Conservation (phyloP, 2,797 vertebrate genomes). For the Falco berigora region DNA sequence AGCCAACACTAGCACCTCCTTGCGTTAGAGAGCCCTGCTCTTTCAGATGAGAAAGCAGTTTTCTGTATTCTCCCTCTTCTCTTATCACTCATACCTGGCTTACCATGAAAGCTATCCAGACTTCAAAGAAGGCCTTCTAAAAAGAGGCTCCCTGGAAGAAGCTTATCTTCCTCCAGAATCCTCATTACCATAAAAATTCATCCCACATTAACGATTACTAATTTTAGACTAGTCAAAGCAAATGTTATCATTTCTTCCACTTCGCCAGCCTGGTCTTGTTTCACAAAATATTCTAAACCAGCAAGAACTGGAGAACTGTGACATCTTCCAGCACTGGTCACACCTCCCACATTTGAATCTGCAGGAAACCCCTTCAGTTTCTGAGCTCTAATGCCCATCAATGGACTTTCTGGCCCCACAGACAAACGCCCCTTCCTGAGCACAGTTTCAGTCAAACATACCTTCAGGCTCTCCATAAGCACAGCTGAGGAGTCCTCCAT, state of each 20-base stretch:
- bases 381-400: neutral
- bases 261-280: neutral
- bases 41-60: neutral
- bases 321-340: neutral
- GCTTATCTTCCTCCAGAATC: neutral
- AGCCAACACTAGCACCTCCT: neutral
- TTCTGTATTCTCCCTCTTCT: neutral
- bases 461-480: constrained; percentile 96
- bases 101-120: neutral
- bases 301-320: neutral
- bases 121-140: neutral
- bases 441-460: constrained; percentile 40
- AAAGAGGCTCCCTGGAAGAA: neutral
- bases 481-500: constrained; percentile 94
- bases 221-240: neutral
- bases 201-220: neutral
- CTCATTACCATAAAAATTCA: neutral
- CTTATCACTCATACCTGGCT: neutral
- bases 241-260: neutral
- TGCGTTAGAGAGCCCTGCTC: neutral
- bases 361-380: neutral
- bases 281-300: neutral
- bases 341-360: neutral
- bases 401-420: neutral
- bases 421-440: neutral